Evolutionary conservation across 1,140 invertebrate species (phyloP), one percentile per base, ranked within the genome.

Genomic region (Pararge aegeria): DNA sequence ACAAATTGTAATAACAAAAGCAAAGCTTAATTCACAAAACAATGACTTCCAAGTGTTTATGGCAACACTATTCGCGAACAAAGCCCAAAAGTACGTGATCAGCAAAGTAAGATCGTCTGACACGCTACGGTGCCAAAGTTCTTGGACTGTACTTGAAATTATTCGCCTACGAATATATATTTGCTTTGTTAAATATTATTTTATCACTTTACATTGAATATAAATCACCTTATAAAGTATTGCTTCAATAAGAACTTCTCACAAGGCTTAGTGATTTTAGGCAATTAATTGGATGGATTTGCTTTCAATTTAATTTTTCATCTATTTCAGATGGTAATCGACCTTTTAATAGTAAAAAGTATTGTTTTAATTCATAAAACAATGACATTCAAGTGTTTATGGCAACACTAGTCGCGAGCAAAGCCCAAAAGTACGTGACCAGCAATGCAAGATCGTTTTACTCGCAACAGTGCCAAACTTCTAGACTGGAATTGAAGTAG

Each of bases 71-170:
- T 42, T 42, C 38, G 5, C 1, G 5, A 42, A 54, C 40, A 44
- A 54, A 54, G 38, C 38, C 15, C 38, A 38, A n/a, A 54, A 27
- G 37, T 29, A 54, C 38, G 52, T 54, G 38, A 53, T 38, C 30
- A 24, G 16, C 30, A 44, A 42, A 54, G 52, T 24, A 13, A 54
- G 38, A n/a, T 27, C 20, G 18, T 12, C 52, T n/a, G 4, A 42
- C n/a, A 16, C 38, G n/a, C 16, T n/a, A 21, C 10, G 10, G 10
- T 40, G 21, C 37, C 37, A 9, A 42, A 54, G 37, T 54, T 42
- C 13, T 10, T 40, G 1, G 34, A 54, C 52, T 54, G 21, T 37
- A 40, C 38, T 53, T 53, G 19, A 40, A 53, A 34, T 38, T 9
- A 38, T n/a, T 38, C 10, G 27, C 27, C 27, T 5, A 29, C 27